phyloP scores from a whole-genome alignment of 2,888 invertebrate genomes.

The Lochmaea capreae region DNA sequence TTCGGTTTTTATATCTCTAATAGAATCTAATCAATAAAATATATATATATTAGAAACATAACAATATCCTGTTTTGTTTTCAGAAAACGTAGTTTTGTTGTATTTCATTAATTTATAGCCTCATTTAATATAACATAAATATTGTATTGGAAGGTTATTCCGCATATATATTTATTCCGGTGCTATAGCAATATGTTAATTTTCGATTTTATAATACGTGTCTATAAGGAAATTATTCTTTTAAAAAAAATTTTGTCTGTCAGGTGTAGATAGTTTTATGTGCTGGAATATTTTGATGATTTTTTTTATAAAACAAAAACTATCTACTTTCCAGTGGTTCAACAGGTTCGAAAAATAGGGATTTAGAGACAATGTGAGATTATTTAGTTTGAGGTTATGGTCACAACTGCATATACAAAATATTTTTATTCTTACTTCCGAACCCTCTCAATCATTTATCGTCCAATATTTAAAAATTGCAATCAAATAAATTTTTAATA shows the following conservation, averaged over 20 bases:
- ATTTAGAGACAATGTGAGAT: too few relatives aligned
- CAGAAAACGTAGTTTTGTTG: background rate
- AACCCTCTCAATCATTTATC: too few relatives aligned
- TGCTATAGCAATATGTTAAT: background rate
- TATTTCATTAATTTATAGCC: background rate
- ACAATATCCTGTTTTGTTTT: constrained; percentile 4
- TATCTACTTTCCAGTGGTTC: background rate
- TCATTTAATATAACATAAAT: background rate
- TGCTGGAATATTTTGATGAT: background rate
- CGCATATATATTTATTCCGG: background rate
- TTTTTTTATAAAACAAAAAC: too few relatives aligned
- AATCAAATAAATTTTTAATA: too few relatives aligned
- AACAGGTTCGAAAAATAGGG: too few relatives aligned
- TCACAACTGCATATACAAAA: too few relatives aligned
- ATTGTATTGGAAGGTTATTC: background rate
- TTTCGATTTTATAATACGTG: background rate
- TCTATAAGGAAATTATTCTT: background rate
- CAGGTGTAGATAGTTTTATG: background rate
- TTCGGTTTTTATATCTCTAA: background rate
- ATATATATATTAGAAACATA: background rate
- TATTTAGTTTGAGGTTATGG: too few relatives aligned
- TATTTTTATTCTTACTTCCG: too few relatives aligned
- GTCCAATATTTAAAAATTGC: too few relatives aligned
- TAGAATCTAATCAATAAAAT: background rate
- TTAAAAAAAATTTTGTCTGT: background rate